phyloP scores from a whole-genome alignment of 1,140 invertebrate species.

The Aleiodes sp. region DNA sequence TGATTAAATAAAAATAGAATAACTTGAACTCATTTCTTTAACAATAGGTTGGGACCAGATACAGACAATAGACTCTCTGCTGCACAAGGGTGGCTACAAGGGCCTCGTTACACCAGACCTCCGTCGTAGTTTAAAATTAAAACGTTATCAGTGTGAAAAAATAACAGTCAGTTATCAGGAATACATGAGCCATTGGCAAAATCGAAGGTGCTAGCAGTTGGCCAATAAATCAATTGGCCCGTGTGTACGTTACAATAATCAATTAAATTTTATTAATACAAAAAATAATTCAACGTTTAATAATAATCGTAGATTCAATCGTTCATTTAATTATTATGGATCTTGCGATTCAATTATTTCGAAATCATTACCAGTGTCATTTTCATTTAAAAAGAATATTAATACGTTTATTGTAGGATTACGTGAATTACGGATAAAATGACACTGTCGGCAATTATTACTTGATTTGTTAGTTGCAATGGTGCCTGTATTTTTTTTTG shows the following conservation, averaged over 20 bases:
- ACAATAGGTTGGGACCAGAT: conserved; percentile 91
- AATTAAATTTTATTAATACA: conserved; percentile 30
- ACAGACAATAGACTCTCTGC: conserved; percentile 96
- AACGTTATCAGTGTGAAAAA: conserved; percentile 93
- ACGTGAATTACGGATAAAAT: conserved; percentile 46
- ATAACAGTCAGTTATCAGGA: conserved; percentile 85
- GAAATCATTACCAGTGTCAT: conserved; percentile 8
- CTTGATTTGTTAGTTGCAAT: conserved; percentile 57
- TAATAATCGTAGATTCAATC: too few species aligned
- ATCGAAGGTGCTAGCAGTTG: conserved; percentile 70
- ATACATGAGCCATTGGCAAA: conserved; percentile 74
- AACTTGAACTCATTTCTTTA: too few species aligned
- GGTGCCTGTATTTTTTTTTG: conserved; percentile 60
- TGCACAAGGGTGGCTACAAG: conserved; percentile 97
- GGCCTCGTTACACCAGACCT: conserved; percentile 89
- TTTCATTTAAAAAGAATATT: background rate
- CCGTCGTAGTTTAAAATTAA: conserved; percentile 89
- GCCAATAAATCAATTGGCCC: conserved; percentile 51
- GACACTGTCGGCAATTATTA: conserved; percentile 54
- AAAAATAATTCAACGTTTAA: too few species aligned
- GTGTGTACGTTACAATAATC: conserved; percentile 49
- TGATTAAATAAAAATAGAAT: too few species aligned
- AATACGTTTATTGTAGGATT: conserved; percentile 35
- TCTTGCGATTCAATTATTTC: too few species aligned
- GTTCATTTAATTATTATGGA: too few species aligned